Evolutionary conservation across 2,797 vertebrate genomes (phyloP).

Genomic region (Rachycentron canadum): DNA sequence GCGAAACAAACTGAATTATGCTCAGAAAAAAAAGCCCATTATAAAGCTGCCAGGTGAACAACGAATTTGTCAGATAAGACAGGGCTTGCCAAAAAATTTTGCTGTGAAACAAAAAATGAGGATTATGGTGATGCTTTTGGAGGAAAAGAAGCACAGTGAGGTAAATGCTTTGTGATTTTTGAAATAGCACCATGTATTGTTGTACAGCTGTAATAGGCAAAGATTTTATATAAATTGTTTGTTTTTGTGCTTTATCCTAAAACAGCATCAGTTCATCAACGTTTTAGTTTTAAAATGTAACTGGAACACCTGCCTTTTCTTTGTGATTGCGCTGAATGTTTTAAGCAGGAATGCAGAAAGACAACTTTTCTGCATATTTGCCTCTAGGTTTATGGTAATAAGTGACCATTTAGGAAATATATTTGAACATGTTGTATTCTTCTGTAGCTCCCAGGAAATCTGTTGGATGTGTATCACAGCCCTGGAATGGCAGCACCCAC

Average conservation of each 20-base stretch:
- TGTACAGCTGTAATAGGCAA: conserved; percentile 6
- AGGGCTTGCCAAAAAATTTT: conserved; percentile 19
- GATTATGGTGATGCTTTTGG: conserved; percentile 81
- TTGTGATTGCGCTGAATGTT: conserved; percentile 14
- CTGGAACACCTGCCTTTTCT: background rate
- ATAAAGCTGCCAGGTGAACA: conserved; percentile 29
- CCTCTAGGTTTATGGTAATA: background rate
- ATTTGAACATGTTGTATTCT: conserved; percentile 27
- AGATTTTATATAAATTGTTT: background rate
- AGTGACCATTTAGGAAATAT: background rate
- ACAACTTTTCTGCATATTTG: background rate
- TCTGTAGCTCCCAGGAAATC: conserved; percentile 90
- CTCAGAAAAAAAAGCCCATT: conserved; percentile 40
- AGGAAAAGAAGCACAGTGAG: conserved; percentile 75
- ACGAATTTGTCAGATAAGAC: background rate
- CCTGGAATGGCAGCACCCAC: conserved; percentile 86
- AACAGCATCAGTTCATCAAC: background rate
- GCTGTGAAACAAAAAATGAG: conserved; percentile 66
- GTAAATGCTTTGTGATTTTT: conserved; percentile 66
- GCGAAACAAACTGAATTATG: conserved; percentile 39
- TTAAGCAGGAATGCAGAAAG: conserved; percentile 16
- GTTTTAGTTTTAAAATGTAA: background rate
- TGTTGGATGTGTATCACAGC: conserved; percentile 90
- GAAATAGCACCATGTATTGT: background rate
- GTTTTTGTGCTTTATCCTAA: background rate